Base-by-base conservation (phyloP, 2,797 vertebrate genomes). In the Enteromius treurensis region DNA sequence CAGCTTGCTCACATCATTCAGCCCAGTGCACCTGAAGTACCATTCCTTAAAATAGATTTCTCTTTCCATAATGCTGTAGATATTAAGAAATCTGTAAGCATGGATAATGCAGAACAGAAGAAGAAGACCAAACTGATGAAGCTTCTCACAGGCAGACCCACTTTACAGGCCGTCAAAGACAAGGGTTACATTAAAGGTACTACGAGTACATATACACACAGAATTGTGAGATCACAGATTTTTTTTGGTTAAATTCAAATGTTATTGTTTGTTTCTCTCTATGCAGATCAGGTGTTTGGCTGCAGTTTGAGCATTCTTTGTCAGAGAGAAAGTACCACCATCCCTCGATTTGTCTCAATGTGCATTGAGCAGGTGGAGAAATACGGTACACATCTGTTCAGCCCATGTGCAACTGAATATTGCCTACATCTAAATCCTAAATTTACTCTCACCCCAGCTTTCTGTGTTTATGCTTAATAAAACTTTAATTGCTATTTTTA, bases 181-280 rank as follows among this genome's bases (percentile, higher is more conserved):
- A 96, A 96, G 88, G 96, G 96, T 88, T 96, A 96, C 88, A 96
- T 96, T 87, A 96, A 96, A 94, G 96, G 96, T 96, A 93, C n/a
- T 29, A 2, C 19, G 5, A 32, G n/a, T 17, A 9, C 42, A 75
- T 53, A 15, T 13, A 68, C 49, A 42, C 15, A 42, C 49, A 70
- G 13, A 32, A 55, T 47, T 55, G 9, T 1, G 32, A 42, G 8
- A 42, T 51, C 62, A 40, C 10, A 4, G 29, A 17, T 1, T 42
- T 68, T 34, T 2, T 26, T 45, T 29, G 8, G 6, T 14, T 78
- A 13, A 69, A 58, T 64, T 81, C 14, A 51, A 4, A 53, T 49
- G 40, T 23, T 23, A 8, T 64, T 75, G 14, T 65, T 77, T 58
- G 26, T 70, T 7, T 55, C 5, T 76, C 7, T 68, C 10, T 40